phyloP scores from a whole-genome alignment of 2,888 invertebrate species.

The Alsophila aescularia region DNA sequence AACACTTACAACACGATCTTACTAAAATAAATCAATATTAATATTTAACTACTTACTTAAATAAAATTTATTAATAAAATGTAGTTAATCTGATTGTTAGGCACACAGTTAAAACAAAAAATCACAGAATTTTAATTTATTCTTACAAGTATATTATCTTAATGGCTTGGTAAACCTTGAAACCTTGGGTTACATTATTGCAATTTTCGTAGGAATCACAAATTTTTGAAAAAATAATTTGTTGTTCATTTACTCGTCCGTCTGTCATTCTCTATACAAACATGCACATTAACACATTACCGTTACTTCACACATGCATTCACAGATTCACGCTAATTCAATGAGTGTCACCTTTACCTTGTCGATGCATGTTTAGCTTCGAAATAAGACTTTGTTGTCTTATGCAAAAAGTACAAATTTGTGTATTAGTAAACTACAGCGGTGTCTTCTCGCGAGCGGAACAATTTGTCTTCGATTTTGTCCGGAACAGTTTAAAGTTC shows the following conservation, averaged over 20 bases:
- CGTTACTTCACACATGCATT: constrained; percentile 51
- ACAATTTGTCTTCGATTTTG: constrained; percentile 49
- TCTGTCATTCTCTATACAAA: constrained; percentile 43
- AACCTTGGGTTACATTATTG: no score
- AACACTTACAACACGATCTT: no score
- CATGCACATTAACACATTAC: constrained; percentile 41
- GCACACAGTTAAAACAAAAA: no score
- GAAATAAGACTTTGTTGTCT: constrained; percentile 37
- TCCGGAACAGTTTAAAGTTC: constrained; percentile 48
- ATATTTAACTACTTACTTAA: no score
- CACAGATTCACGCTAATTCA: constrained; percentile 45
- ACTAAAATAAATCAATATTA: no score
- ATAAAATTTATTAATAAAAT: no score
- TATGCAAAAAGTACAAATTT: constrained; percentile 4
- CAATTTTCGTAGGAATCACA: no score
- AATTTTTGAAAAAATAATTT: no score
- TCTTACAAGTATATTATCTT: no score
- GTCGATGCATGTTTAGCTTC: constrained; percentile 22
- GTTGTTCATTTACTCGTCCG: constrained; percentile 33
- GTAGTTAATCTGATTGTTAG: no score
- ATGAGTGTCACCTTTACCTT: constrained; percentile 44
- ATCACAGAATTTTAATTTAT: no score
- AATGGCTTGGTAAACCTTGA: no score
- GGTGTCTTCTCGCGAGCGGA: constrained; percentile 27
- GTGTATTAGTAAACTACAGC: constrained; percentile 23